A percentile compares a stretch with the other conserved stretches of the same genome.
These are phyloP conservation scores for Akabosia matsudoensis DNA, from an alignment of 1,140 invertebrate species.

Conservation along the genomic window DNA sequence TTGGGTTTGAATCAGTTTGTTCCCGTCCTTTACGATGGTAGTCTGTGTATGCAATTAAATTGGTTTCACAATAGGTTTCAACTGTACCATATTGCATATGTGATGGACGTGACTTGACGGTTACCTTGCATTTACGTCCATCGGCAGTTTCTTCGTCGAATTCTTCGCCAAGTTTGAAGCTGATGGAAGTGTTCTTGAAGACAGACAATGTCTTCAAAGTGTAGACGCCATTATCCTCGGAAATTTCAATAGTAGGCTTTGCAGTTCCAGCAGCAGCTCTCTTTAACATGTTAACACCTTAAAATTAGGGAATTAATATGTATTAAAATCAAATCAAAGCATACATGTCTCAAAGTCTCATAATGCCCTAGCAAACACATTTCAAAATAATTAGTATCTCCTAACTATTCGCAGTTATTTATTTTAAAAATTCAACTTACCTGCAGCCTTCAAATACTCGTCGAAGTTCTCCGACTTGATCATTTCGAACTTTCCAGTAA, in stretches of 20 bases:
- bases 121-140: constrained; percentile 73
- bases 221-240: constrained; percentile 65
- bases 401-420: neutral
- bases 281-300: constrained; percentile 72
- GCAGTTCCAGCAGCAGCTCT: constrained; percentile 70
- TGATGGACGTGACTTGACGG: neutral
- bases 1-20: constrained; percentile 32
- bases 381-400: neutral
- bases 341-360: too few species aligned
- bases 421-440: constrained; percentile 55
- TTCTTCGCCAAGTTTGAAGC: constrained; percentile 71
- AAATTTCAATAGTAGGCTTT: constrained; percentile 70
- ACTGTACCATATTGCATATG: too few species aligned
- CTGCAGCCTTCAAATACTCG: constrained; percentile 78
- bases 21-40: constrained; percentile 32
- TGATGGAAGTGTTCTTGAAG: constrained; percentile 74
- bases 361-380: too few species aligned
- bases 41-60: constrained; percentile 30
- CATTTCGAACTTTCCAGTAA: constrained; percentile 74
- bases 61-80: neutral
- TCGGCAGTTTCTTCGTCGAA: constrained; percentile 83
- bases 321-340: too few species aligned
- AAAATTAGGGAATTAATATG: constrained; percentile 43
- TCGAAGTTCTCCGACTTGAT: constrained; percentile 75
- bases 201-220: constrained; percentile 73